Base-by-base conservation (phyloP, 2,113 vertebrate genomes). In the Lonchura striata region DNA sequence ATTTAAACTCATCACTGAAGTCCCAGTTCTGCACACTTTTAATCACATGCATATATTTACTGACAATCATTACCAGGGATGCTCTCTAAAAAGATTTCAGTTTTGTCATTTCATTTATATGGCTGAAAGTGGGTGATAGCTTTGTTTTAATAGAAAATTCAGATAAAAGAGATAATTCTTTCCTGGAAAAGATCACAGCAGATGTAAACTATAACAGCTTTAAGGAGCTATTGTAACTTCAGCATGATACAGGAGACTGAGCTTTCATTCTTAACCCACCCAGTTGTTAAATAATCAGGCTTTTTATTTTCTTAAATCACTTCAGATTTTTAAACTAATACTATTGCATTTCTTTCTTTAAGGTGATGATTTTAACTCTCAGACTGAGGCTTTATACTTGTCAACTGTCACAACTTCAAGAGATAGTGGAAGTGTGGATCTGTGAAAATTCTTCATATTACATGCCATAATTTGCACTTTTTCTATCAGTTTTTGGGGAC, bases 331-430 rank as follows among this genome's bases (percentile, higher is more conserved):
- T 5, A 64, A 86, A 86, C 71, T 93, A 82, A 91, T 42, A 24
- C 9, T 89, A 27, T 47, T 54, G 3, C 4, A 53, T 89, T 94
- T 94, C 30, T 94, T 92, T 56, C 37, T 54, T 86, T 83, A 80
- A 95, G 91, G 94, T 13, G 87, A 94, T 72, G 79, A 96, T 59
- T 90, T 65, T 71, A 95, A 75, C 30, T 42, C 54, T 83, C 88
- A 90, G 22, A 86, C 42, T 59, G 69, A 65, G 42, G 47, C 76
- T 70, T 69, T 85, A 24, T 60, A 66, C 16, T 82, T 87, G 85
- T 50, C 69, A 84, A 71, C 91, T 22, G 24, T 65, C 59, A 86
- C 37, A 65, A 20, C 61, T 64, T 90, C 82, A 46, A 90, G 83
- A 95, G 52, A 83, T n/a, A 64, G 25, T 39, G 75, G 53, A 46